These are phyloP conservation scores for Tyrophagus putrescentiae DNA, from an alignment of 1,140 invertebrate genomes.

Conservation along the genomic window DNA sequence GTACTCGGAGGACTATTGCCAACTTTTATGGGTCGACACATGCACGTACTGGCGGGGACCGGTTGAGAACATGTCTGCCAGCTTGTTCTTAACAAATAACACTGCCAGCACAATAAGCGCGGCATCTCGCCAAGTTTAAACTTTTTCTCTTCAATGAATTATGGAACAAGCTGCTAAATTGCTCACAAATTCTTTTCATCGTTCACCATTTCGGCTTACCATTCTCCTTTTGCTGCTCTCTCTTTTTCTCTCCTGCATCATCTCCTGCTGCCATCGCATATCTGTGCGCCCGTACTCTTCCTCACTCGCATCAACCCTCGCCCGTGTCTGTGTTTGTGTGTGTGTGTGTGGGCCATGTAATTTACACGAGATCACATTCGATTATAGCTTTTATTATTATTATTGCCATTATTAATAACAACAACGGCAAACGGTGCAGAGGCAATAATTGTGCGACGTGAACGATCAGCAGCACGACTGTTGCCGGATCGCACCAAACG, in stretches of 20 bases:
- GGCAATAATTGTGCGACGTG: constrained; percentile 11
- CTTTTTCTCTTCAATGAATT: constrained; percentile 16
- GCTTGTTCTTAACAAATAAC: too few species aligned
- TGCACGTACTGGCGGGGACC: too few species aligned
- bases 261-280: too few species aligned
- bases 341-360: background rate
- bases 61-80: too few species aligned
- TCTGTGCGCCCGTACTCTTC: too few species aligned
- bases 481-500: too few species aligned
- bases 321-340: background rate
- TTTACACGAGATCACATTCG: constrained; percentile 14
- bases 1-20: too few species aligned
- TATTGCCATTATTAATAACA: constrained; percentile 10
- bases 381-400: background rate
- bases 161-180: constrained; percentile 14
- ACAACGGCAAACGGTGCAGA: background rate
- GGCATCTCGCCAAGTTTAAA: constrained; percentile 8
- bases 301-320: background rate
- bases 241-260: too few species aligned
- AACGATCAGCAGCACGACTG: background rate
- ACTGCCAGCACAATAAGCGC: too few species aligned
- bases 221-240: too few species aligned
- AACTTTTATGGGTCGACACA: too few species aligned
- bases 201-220: too few species aligned
- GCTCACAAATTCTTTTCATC: constrained; percentile 11